Percentiles rank a stretch among this genome's conserved stretches.
phyloP scores from a whole-genome alignment of 1,140 invertebrate genomes.

The Chionoecetes opilio region DNA sequence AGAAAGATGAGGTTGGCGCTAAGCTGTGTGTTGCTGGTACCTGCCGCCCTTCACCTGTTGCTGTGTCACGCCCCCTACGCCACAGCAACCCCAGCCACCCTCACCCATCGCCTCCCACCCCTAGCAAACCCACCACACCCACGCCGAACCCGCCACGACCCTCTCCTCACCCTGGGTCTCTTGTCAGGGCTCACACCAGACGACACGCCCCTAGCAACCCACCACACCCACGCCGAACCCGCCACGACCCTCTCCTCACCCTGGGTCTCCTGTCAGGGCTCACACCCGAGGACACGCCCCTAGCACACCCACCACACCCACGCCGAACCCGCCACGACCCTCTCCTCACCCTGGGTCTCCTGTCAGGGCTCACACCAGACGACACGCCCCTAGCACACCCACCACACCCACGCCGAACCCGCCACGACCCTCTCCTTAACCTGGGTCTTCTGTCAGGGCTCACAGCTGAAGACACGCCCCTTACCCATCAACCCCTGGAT shows the following conservation, averaged over 20 bases:
- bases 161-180: not conserved
- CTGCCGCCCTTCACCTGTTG: constrained; percentile 35
- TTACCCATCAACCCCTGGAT: not conserved
- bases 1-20: constrained; percentile 5
- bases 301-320: not conserved
- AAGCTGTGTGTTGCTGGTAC: constrained; percentile 31
- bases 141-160: not conserved
- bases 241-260: not conserved
- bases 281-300: too few species aligned
- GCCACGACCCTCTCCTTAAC: not conserved
- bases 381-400: too few species aligned
- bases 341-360: not conserved
- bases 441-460: not conserved
- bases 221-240: not conserved
- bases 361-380: not conserved
- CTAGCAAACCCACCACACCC: not conserved
- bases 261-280: not conserved
- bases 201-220: too few species aligned
- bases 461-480: not conserved
- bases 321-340: not conserved
- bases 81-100: not conserved
- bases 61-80: not conserved
- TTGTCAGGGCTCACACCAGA: not conserved
- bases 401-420: not conserved
- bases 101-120: not conserved